A percentile compares a stretch with the other conserved stretches of the same genome.
These are phyloP conservation scores for Meandrusa payeni DNA, from an alignment of 2,888 invertebrate species.

Conservation along the genomic window DNA sequence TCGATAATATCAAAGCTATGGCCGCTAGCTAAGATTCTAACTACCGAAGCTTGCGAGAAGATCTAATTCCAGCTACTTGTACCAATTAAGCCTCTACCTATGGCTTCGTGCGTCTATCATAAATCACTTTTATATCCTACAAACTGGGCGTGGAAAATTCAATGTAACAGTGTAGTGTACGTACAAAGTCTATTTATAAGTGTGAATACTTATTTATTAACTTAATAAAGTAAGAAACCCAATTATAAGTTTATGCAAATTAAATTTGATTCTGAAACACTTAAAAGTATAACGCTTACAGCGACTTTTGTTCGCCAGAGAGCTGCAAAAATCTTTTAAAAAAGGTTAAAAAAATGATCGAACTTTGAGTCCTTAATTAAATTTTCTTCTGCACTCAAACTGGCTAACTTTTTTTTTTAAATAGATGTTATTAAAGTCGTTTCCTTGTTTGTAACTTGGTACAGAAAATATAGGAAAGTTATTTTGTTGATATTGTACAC, in stretches of 20 bases:
- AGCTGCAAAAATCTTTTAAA: background rate
- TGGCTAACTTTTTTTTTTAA: constrained; percentile 1
- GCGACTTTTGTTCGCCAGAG: background rate
- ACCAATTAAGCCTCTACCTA: too few relatives aligned
- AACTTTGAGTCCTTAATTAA: constrained; percentile 2
- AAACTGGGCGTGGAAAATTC: too few relatives aligned
- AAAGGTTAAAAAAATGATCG: background rate
- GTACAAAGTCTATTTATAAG: too few relatives aligned
- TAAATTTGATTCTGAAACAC: background rate
- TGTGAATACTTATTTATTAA: too few relatives aligned
- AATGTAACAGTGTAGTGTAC: too few relatives aligned
- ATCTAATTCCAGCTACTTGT: too few relatives aligned
- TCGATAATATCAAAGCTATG: too few relatives aligned
- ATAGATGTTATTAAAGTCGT: background rate
- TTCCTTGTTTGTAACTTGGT: background rate
- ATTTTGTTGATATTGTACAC: too few relatives aligned
- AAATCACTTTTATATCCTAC: too few relatives aligned
- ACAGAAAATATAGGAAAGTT: background rate
- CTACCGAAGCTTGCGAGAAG: too few relatives aligned
- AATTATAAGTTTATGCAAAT: constrained; percentile 1
- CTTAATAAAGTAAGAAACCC: background rate
- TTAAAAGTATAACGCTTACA: background rate
- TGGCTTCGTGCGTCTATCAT: too few relatives aligned
- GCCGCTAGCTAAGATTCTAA: too few relatives aligned
- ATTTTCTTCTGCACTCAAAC: background rate